phyloP scores from a whole-genome alignment of 2,113 vertebrate species.

The Progne subis region DNA sequence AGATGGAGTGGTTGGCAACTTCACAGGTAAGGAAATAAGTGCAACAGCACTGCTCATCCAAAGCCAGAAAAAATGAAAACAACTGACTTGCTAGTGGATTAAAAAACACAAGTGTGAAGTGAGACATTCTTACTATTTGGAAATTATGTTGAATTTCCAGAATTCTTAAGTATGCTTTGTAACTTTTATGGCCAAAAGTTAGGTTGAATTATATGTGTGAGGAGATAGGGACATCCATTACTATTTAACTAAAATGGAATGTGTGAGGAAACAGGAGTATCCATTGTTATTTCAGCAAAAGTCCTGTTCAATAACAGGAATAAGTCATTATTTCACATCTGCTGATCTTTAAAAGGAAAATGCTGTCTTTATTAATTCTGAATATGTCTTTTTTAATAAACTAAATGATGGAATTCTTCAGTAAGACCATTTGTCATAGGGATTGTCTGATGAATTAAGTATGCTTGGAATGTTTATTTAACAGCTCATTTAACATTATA shows the following conservation, averaged over 20 bases:
- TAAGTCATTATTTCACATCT: conserved; percentile 25
- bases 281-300: background rate
- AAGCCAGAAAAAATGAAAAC: background rate
- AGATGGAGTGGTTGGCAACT: background rate
- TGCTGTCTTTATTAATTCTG: conserved; percentile 13
- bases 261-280: conserved; percentile 11
- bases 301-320: background rate
- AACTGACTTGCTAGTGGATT: background rate
- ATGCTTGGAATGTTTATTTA: conserved; percentile 27
- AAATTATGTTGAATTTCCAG: background rate
- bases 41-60: background rate
- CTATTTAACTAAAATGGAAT: conserved; percentile 1
- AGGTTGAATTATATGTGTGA: conserved; percentile 63
- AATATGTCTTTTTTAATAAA: background rate
- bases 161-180: background rate
- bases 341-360: conserved; percentile 27
- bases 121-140: background rate
- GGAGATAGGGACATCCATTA: background rate
- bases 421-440: background rate
- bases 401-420: conserved; percentile 22
- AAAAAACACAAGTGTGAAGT: background rate
- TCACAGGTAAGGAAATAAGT: background rate
- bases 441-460: conserved; percentile 26
- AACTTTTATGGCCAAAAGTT: conserved; percentile 42
- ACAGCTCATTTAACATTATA: conserved; percentile 45